Evolutionary conservation across 23 tunicate species (phyloP), one percentile per base, ranked within the genome.

Genomic region (Diplosoma virens): DNA sequence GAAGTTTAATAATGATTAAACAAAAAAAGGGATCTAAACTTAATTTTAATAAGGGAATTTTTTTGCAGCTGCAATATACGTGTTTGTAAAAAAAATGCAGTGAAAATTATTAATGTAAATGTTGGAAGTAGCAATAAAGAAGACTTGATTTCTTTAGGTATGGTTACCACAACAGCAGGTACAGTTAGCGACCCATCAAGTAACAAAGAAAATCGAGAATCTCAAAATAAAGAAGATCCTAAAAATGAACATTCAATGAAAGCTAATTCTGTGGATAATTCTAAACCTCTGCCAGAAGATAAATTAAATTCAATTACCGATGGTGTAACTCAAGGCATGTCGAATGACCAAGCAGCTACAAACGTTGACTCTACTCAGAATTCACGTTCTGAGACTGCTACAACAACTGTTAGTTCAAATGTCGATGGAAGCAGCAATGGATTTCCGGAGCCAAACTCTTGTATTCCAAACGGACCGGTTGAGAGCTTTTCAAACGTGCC

Each of bases 111-210:
- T n/a, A n/a, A n/a, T n/a, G n/a, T n/a, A n/a, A n/a, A n/a, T n/a
- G n/a, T n/a, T n/a, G n/a, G n/a, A n/a, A n/a, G n/a, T n/a, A n/a
- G n/a, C n/a, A n/a, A n/a, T n/a, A n/a, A n/a, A n/a, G n/a, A n/a
- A n/a, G n/a, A n/a, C n/a, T n/a, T n/a, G n/a, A n/a, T n/a, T n/a
- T n/a, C n/a, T n/a, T 29, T 18, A 82, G 86, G 33, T 30, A 83
- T 83, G 88, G 88, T 83, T 34, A 83, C 81, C 18, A 83, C 65
- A 54, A 65, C 88, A 24, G 81, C 72, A 28, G 79, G 79, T 36
- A 24, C 21, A 18, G 67, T 73, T 34, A 66, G 58, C 30, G 68
- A 71, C 24, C 59, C 55, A 25, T 17, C 37, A 32, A 66, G 36
- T 61, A 61, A 6, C 4, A 83, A 83, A 60, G 81, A 83, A 64